phyloP scores from a whole-genome alignment of 2,888 invertebrate genomes.

The Melipona bicolor region DNA sequence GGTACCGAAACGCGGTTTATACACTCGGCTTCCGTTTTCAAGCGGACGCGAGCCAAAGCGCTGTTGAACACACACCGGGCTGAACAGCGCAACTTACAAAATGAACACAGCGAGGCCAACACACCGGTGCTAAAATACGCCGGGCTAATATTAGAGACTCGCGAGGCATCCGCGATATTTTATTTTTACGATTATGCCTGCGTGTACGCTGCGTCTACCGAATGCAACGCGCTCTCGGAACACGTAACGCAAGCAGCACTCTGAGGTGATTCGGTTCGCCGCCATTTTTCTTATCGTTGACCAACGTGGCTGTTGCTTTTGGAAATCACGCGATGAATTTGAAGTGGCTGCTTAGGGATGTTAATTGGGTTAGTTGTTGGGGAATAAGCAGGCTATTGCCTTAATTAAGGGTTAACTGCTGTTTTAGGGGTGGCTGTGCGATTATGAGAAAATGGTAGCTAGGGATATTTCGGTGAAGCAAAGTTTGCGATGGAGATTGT shows the following conservation, averaged over 20 bases:
- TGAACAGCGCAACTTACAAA: conserved; percentile 48
- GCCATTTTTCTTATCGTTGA: background rate
- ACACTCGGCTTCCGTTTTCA: conserved; percentile 66
- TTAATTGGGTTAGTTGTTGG: background rate
- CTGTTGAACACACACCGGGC: conserved; percentile 32
- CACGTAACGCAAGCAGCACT: background rate
- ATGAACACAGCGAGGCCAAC: conserved; percentile 26
- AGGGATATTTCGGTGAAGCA: too few species aligned
- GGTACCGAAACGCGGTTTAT: conserved; percentile 65
- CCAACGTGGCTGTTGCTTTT: too few species aligned
- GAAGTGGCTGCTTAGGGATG: background rate
- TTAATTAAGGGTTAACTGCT: background rate
- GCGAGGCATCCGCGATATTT: conserved; percentile 56
- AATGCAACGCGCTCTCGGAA: background rate
- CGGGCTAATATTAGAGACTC: conserved; percentile 63
- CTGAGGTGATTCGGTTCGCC: conserved; percentile 23
- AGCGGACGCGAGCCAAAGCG: conserved; percentile 48
- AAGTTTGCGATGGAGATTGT: too few species aligned
- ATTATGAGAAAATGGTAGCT: too few species aligned
- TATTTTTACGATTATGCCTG: conserved; percentile 64
- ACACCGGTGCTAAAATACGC: conserved; percentile 60
- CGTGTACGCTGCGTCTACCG: background rate
- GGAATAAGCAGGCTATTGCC: background rate
- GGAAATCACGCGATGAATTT: background rate
- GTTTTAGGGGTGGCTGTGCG: background rate